These are phyloP conservation scores for Anhinga anhinga DNA, from an alignment of 2,113 vertebrate species.

Conservation along the genomic window DNA sequence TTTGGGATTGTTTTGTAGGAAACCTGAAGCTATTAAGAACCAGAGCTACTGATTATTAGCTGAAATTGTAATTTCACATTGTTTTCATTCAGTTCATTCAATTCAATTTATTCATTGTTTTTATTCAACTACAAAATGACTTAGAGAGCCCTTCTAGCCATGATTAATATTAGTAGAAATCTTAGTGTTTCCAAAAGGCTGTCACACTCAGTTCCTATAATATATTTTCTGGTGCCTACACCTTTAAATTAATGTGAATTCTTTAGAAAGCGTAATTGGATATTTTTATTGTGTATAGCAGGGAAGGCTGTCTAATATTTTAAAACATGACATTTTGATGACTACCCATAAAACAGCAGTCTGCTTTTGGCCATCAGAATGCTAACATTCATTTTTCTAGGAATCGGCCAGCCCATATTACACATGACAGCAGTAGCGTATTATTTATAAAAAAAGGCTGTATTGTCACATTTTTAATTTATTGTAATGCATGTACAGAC, in stretches of 20 bases:
- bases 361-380: neutral
- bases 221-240: neutral
- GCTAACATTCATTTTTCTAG: neutral
- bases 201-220: neutral
- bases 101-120: neutral
- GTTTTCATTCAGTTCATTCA: neutral
- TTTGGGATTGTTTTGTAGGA: neutral
- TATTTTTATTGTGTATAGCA: neutral
- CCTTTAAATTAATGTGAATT: neutral
- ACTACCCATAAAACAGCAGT: neutral
- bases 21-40: neutral
- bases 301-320: neutral
- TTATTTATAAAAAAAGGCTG: neutral
- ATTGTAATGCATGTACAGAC: neutral
- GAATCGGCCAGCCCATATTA: neutral
- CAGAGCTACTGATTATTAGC: neutral
- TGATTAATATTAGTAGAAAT: neutral
- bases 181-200: neutral
- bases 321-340: neutral
- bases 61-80: neutral
- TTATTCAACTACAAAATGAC: neutral
- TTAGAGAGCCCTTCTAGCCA: neutral
- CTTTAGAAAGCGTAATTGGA: neutral
- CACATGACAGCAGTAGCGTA: rapidly evolving
- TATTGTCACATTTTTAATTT: neutral